Evolutionary conservation across 2,797 vertebrate species (phyloP).

Genomic region (Prionace glauca): DNA sequence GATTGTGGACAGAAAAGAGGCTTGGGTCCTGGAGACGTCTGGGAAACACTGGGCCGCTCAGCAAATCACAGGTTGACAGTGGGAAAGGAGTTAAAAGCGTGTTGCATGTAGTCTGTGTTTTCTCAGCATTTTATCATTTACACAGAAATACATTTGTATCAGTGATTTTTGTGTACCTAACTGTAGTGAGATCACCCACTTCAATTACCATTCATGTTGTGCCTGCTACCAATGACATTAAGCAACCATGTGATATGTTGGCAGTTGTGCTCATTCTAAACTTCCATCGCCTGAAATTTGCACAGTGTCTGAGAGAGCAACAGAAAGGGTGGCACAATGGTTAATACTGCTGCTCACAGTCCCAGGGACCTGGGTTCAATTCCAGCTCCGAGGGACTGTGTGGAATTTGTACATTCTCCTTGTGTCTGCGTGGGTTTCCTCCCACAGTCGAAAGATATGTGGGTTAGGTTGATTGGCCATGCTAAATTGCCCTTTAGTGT

Average conservation of each 20-base stretch:
- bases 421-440: too few relatives aligned
- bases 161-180: not conserved
- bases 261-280: not conserved
- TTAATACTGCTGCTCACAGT: too few relatives aligned
- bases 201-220: not conserved
- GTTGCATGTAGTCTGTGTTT: not conserved
- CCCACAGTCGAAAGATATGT: too few relatives aligned
- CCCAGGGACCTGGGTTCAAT: too few relatives aligned
- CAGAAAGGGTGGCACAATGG: not conserved
- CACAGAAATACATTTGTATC: not conserved
- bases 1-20: conserved; percentile 75
- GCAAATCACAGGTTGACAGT: conserved; percentile 63
- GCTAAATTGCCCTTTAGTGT: too few relatives aligned
- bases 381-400: too few relatives aligned
- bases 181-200: not conserved
- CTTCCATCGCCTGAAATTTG: not conserved
- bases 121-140: not conserved
- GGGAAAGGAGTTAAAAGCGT: not conserved
- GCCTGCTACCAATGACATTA: too few relatives aligned
- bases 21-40: conserved; percentile 86
- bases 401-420: too few relatives aligned
- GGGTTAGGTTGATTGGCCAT: too few relatives aligned
- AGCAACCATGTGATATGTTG: not conserved
- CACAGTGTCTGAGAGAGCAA: not conserved
- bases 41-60: conserved; percentile 83